Evolutionary conservation across 2,113 vertebrate species (phyloP), one percentile per base, ranked within the genome.

Genomic region (Notothenia coriiceps): DNA sequence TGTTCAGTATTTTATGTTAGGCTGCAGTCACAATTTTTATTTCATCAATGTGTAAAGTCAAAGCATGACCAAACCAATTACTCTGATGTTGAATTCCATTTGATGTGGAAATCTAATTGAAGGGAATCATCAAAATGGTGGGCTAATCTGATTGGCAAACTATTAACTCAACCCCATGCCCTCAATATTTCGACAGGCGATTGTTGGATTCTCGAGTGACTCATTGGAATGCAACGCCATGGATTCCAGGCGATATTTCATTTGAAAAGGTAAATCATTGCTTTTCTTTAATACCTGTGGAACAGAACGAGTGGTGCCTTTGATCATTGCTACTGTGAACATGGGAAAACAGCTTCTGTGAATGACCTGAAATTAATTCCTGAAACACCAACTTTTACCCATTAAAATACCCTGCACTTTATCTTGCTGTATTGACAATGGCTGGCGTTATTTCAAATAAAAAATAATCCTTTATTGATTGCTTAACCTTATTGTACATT

Each of bases 191-290:
- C 35, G 2, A 69, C 63, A 79, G 70, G 52, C 25, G 47, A 82
- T 91, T 83, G 80, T 76, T 82, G 71, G 82, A 76, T 73, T 90
- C 73, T 86, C 22, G 12, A 62, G 55, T 13, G 12, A 82, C 65
- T 85, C 81, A 87, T 90, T 94, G 80, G 86, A 84, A 93, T 91
- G 82, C 88, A 86, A 54, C 25, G 54, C 22, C 87, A 82, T 65
- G 83, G 75, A 88, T 78, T 79, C 56, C 33, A 66, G 86, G 88
- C 91, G 75, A 73, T 70, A 76, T 92, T 93, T 92, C 86, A 92
- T 92, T 92, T 93, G 79, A 55, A 51, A 72, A 90, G 83, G 86
- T 90, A 92, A 93, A 90, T 92, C 72, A 91, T 88, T 88, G 89
- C 77, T 76, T 84, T 74, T 77, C 79, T 91, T 86, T 90, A 90